A percentile compares a stretch with the other conserved stretches of the same genome.
These are phyloP conservation scores for Ia io DNA, from an alignment of 2,113 vertebrate genomes.

Conservation along the genomic window DNA sequence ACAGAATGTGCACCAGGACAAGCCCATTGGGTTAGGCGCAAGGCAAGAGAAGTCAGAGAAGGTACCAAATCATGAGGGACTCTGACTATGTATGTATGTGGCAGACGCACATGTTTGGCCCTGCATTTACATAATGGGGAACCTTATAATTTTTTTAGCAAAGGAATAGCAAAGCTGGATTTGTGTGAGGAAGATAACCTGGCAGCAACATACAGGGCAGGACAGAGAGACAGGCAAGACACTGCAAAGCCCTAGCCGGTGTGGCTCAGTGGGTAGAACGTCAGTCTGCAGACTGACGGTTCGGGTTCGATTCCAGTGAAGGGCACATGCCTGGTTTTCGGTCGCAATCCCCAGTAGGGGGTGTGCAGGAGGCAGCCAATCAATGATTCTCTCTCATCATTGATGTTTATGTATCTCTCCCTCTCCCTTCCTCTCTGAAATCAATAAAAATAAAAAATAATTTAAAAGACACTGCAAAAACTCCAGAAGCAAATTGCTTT, in stretches of 20 bases:
- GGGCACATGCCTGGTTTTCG: no score
- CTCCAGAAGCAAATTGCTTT: not conserved
- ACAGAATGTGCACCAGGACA: not conserved
- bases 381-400: no score
- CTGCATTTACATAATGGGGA: not conserved
- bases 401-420: no score
- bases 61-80: not conserved
- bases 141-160: not conserved
- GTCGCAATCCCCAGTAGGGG: no score
- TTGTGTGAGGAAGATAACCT: not conserved
- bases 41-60: not conserved
- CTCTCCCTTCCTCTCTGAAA: no score
- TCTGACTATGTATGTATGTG: not conserved
- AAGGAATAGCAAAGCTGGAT: slow-evolving; percentile 15
- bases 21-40: not conserved
- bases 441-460: no score
- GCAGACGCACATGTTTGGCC: not conserved
- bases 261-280: no score
- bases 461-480: not conserved
- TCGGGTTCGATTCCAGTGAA: no score
- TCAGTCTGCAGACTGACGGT: no score
- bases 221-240: not conserved
- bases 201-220: not conserved
- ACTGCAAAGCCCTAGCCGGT: no score
- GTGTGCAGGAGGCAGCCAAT: no score